phyloP scores from a whole-genome alignment of 2,888 invertebrate genomes.

The Tenthredo mesomela region DNA sequence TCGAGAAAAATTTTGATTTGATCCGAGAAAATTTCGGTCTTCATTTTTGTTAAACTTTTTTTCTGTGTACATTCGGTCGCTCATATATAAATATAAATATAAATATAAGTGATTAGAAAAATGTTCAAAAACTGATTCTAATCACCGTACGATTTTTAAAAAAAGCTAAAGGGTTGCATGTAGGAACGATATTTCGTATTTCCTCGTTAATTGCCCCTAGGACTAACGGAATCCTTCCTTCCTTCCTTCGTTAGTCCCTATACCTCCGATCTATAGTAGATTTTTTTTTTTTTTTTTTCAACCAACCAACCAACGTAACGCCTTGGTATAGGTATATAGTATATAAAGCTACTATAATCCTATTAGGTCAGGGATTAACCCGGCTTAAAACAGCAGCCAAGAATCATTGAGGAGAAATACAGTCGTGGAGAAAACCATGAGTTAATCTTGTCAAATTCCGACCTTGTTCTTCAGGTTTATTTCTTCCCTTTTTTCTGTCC shows the following conservation, averaged over 20 bases:
- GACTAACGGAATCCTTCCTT: constrained; percentile 19
- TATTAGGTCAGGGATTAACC: constrained; percentile 28
- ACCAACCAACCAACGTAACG: not conserved
- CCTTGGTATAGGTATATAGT: not conserved
- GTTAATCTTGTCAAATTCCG: constrained; percentile 19
- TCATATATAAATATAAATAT: no score
- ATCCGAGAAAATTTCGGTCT: no score
- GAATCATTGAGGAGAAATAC: constrained; percentile 11
- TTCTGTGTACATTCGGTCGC: no score
- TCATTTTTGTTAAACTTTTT: no score
- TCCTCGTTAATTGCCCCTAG: not conserved
- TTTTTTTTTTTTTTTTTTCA: not conserved
- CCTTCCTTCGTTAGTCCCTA: constrained; percentile 8
- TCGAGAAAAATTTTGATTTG: no score
- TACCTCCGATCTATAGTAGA: not conserved
- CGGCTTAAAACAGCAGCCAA: not conserved
- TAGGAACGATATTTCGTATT: constrained; percentile 1
- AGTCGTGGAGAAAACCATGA: not conserved
- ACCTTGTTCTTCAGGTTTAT: constrained; percentile 1
- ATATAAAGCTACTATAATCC: constrained; percentile 33
- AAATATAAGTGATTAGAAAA: not conserved
- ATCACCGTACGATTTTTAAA: not conserved
- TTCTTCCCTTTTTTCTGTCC: constrained; percentile 32
- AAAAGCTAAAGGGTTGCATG: not conserved
- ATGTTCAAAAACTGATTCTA: not conserved